A percentile compares a stretch with the other conserved stretches of the same genome.
Evolutionary conservation across 2,888 invertebrate species (phyloP).

Genomic region (Erebia aethiops): DNA sequence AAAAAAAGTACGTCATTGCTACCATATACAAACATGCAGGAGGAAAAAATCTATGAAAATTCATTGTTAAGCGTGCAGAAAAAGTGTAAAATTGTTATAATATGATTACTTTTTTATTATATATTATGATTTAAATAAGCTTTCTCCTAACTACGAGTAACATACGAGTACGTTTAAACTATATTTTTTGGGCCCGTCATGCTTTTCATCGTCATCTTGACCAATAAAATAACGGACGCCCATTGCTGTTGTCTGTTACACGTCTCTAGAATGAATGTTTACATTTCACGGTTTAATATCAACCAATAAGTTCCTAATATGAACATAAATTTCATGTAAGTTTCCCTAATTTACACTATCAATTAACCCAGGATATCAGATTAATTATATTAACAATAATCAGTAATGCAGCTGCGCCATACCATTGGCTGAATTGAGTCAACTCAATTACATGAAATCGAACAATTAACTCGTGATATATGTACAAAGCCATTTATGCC

Average conservation of each 20-base stretch:
- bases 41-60: too few species aligned
- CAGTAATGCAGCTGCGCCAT: slow-evolving; percentile 49
- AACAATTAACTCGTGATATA: slow-evolving; percentile 68
- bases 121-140: too few species aligned
- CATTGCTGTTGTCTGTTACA: too few species aligned
- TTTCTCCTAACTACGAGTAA: too few species aligned
- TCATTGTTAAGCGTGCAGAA: too few species aligned
- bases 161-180: not conserved
- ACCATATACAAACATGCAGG: too few species aligned
- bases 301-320: not conserved
- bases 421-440: slow-evolving; percentile 56
- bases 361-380: slow-evolving; percentile 1
- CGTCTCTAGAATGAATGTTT: too few species aligned
- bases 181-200: not conserved
- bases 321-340: not conserved
- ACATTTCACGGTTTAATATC: too few species aligned
- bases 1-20: too few species aligned
- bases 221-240: too few species aligned
- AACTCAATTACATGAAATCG: slow-evolving; percentile 62
- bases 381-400: slow-evolving; percentile 10
- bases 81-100: too few species aligned
- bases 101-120: too few species aligned
- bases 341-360: slow-evolving; percentile 2
- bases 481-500: slow-evolving; percentile 51
- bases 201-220: not conserved